These are phyloP conservation scores for Archivesica marissinica DNA, from an alignment of 1,140 invertebrate genomes.

Conservation along the genomic window DNA sequence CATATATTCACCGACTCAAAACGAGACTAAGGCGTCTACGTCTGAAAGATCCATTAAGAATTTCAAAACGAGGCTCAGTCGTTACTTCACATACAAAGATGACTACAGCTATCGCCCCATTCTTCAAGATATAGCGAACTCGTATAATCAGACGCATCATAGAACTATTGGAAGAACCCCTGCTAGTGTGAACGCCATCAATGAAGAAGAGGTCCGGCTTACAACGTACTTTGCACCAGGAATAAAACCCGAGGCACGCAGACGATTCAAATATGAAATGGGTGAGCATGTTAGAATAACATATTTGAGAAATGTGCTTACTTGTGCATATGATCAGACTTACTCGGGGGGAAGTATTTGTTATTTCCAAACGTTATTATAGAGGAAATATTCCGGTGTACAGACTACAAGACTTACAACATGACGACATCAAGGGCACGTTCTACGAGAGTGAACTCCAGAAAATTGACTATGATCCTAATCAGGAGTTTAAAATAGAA, in stretches of 20 bases:
- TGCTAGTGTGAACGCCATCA: not conserved
- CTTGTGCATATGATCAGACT: conserved; percentile 57
- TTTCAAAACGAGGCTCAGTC: conserved; percentile 8
- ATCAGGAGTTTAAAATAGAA: conserved; percentile 56
- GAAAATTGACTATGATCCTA: conserved; percentile 40
- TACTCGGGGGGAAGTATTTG: conserved; percentile 63
- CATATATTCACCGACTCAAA: conserved; percentile 1
- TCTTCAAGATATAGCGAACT: conserved; percentile 27
- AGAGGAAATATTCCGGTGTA: conserved; percentile 45
- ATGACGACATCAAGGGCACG: conserved; percentile 51
- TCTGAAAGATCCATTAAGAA: conserved; percentile 22
- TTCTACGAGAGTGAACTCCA: conserved; percentile 62
- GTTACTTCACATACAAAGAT: conserved; percentile 26
- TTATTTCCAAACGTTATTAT: conserved; percentile 28
- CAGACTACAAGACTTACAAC: conserved; percentile 40
- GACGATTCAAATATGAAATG: conserved; percentile 58
- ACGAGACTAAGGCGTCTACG: conserved; percentile 41
- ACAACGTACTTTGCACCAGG: not conserved
- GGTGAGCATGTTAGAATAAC: conserved; percentile 54
- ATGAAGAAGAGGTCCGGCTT: conserved; percentile 19
- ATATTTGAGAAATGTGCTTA: conserved; percentile 85
- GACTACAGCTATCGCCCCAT: not conserved
- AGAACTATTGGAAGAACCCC: conserved; percentile 28
- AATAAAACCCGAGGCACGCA: not conserved
- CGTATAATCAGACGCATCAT: conserved; percentile 28